phyloP scores from a whole-genome alignment of 2,113 vertebrate genomes.

The Silurus asotus region DNA sequence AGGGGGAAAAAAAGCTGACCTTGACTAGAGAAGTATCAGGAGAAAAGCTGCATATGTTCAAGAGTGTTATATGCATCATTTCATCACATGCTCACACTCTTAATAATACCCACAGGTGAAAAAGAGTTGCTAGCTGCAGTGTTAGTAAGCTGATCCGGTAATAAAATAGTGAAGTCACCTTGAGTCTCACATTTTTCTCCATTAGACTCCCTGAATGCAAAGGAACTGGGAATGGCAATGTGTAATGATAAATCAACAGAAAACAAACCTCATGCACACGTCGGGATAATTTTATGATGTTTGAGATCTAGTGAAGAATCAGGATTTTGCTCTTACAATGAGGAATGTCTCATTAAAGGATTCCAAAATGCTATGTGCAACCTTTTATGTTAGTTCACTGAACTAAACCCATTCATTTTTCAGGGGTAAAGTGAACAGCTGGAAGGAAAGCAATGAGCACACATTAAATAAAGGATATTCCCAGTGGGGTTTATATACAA shows the following conservation, averaged over 20 bases:
- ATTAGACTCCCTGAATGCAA: background rate
- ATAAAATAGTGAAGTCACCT: slow-evolving; percentile 13
- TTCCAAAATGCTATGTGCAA: background rate
- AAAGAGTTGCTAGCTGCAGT: slow-evolving; percentile 2
- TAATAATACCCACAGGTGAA: slow-evolving; percentile 17
- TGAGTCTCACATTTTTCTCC: background rate
- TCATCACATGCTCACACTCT: slow-evolving; percentile 25
- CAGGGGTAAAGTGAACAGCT: background rate
- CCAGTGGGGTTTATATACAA: slow-evolving; percentile 10
- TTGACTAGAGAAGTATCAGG: slow-evolving; percentile 10
- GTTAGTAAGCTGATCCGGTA: slow-evolving; percentile 34
- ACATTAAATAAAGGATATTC: slow-evolving; percentile 34
- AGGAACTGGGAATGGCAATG: background rate
- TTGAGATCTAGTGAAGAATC: background rate
- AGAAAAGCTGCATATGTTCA: background rate
- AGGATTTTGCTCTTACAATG: background rate
- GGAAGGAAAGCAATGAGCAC: background rate
- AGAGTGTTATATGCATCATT: slow-evolving; percentile 22
- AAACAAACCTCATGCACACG: background rate
- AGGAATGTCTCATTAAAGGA: background rate
- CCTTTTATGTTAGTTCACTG: background rate
- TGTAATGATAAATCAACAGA: background rate
- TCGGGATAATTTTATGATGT: background rate
- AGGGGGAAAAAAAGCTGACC: background rate
- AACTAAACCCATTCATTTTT: background rate